Percentiles rank a stretch among this genome's conserved stretches.
Evolutionary conservation across 2,113 vertebrate species (phyloP).

Genomic region (Rynchops niger): DNA sequence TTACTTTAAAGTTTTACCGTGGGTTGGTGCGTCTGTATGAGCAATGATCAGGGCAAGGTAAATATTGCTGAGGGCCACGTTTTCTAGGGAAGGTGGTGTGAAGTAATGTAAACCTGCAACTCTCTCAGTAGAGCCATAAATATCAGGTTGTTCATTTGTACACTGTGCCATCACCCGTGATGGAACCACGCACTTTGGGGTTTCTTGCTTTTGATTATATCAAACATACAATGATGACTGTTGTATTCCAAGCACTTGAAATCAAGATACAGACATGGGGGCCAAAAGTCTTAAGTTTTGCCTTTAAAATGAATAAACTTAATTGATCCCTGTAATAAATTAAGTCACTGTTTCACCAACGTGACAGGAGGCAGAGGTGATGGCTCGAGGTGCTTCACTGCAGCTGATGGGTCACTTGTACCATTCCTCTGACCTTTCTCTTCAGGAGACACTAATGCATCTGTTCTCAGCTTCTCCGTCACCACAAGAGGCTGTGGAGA

Average conservation of each 20-base stretch:
- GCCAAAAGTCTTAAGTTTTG: not conserved
- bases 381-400: not conserved
- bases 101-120: not conserved
- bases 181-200: rapidly evolving
- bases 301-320: not conserved
- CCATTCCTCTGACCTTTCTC: not conserved
- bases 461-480: not conserved
- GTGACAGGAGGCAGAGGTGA: not conserved
- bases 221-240: not conserved
- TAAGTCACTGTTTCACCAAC: rapidly evolving
- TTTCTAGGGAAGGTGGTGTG: not conserved
- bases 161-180: rapidly evolving
- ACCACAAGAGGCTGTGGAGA: not conserved
- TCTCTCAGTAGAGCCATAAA: not conserved
- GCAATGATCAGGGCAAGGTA: not conserved
- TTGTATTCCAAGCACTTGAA: not conserved
- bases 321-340: rapidly evolving
- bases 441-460: not conserved
- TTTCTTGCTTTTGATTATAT: not conserved
- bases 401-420: not conserved
- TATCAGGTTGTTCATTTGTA: not conserved
- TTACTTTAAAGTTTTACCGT: rapidly evolving
- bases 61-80: rapidly evolving
- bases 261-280: rapidly evolving
- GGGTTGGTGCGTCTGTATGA: rapidly evolving